Percentiles rank a stretch among this genome's conserved stretches.
Evolutionary conservation across 2,888 invertebrate genomes (phyloP).

Genomic region (Nemurella pictetii): DNA sequence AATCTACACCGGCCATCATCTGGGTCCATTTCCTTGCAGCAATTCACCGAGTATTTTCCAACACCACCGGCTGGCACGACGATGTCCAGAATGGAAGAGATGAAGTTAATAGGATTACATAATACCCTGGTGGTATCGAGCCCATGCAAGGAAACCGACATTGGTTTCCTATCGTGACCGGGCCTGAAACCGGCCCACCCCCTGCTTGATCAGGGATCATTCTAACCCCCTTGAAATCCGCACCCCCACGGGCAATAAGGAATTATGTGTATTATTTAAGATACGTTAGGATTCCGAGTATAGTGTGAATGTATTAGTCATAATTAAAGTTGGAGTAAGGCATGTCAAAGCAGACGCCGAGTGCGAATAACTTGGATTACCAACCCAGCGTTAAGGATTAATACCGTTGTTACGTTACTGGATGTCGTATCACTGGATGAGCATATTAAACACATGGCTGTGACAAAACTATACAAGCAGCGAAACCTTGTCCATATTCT

Average conservation of each 20-base stretch:
- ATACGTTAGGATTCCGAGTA: not conserved
- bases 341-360: not conserved
- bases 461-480: not conserved
- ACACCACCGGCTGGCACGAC: not conserved
- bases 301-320: not conserved
- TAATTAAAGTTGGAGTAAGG: not conserved
- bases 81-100: not conserved
- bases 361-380: not conserved
- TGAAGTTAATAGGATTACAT: not conserved
- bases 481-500: not conserved
- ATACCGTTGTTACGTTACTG: not conserved
- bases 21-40: not conserved
- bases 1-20: not conserved
- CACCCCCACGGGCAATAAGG: not conserved
- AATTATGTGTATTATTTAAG: not conserved
- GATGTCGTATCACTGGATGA: not conserved
- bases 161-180: not conserved
- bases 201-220: not conserved
- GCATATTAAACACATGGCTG: not conserved
- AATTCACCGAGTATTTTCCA: not conserved
- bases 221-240: not conserved
- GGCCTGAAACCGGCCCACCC: not conserved
- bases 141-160: not conserved
- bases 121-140: not conserved
- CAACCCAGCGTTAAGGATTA: not conserved